Evolutionary conservation across 2,888 invertebrate species (phyloP), one percentile per base, ranked within the genome.

Genomic region (Euproctis similis): DNA sequence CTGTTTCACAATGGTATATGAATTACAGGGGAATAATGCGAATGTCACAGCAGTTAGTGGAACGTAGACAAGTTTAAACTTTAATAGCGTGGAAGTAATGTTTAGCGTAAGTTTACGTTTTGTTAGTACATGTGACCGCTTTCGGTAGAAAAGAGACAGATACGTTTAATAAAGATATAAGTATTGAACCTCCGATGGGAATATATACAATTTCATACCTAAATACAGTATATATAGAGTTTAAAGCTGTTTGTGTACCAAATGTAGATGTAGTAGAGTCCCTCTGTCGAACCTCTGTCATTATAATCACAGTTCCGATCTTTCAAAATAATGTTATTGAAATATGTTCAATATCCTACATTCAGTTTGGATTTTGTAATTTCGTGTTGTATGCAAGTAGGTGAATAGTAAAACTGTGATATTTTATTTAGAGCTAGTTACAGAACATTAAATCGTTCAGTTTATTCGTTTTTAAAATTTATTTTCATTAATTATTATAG

Each of bases 241-340:
- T 43, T 46, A 65, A 60, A 71, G 61, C 77, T 56, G 57, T 45
- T 43, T 59, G 63, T n/a, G n/a, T n/a, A n/a, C n/a, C n/a, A n/a
- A n/a, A n/a, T n/a, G n/a, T n/a, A n/a, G n/a, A n/a, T n/a, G n/a
- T n/a, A n/a, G n/a, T 53, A 33, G 60, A 58, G 50, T 61, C 68
- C 67, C 73, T n/a, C 14, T 75, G 80, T 80, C 80, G 77, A 80
- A 81, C 81, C 82, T 82, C 78, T 82, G 82, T 82, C 81, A 82
- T 78, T 78, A 70, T 80, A 78, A 81, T 81, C 81, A 67, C 59
- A 67, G 67, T 80, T 80, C 80, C 78, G 77, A 82, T 81, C 80
- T 80, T 76, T 70, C 75, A 69, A 80, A 77, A 80, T 81, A 74
- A 81, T 74, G 66, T 77, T 78, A 81, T 82, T 82, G 80, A 82